Evolutionary conservation across 2,888 invertebrate genomes (phyloP).

Genomic region (Ichneumoninae sp.): DNA sequence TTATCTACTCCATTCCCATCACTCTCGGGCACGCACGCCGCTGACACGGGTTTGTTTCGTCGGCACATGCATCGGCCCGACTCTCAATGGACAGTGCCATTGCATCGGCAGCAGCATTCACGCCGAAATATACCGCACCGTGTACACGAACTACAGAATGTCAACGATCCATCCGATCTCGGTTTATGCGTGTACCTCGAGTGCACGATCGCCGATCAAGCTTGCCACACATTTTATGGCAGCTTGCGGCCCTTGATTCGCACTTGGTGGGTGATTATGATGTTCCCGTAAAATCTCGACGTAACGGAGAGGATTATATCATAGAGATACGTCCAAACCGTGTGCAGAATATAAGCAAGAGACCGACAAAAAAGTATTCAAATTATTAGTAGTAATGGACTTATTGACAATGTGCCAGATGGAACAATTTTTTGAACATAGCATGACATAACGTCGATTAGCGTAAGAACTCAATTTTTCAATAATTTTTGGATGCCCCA

Average conservation of each 20-base stretch:
- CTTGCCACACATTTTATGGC: neutral
- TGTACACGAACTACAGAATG: neutral
- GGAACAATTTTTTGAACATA: too few species aligned
- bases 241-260: neutral
- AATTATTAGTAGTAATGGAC: neutral
- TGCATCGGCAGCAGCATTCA: constrained; percentile 11
- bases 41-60: constrained; percentile 24
- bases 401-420: too few species aligned
- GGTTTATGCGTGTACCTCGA: neutral
- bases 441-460: too few species aligned
- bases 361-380: neutral
- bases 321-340: neutral
- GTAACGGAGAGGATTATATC: too few species aligned
- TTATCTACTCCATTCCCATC: constrained; percentile 20
- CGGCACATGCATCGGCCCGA: constrained; percentile 36
- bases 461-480: too few species aligned
- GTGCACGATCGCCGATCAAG: neutral
- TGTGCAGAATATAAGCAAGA: neutral
- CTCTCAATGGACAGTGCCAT: constrained; percentile 13
- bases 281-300: neutral
- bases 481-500: too few species aligned
- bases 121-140: neutral
- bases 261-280: neutral
- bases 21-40: constrained; percentile 1
- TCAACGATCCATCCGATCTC: neutral